phyloP scores from a whole-genome alignment of 2,888 invertebrate genomes.

The Caenorhabditis japonica region DNA sequence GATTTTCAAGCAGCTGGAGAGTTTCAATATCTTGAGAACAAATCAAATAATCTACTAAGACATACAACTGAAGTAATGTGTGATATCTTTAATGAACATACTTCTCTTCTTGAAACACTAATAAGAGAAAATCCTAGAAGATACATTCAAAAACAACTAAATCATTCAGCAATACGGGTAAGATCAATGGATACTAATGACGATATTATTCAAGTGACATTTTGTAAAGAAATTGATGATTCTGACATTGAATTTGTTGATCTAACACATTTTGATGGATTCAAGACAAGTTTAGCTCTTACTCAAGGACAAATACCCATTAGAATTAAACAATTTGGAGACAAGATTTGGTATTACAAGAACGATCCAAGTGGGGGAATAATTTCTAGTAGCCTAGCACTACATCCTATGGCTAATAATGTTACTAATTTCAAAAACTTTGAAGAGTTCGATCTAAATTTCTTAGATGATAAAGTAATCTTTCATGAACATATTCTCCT shows the following conservation, averaged over 20 bases:
- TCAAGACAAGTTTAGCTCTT: constrained; percentile 42
- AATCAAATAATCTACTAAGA: constrained; percentile 5
- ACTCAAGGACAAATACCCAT: constrained; percentile 60
- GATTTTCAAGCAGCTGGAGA: constrained; percentile 14
- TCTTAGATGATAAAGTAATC: constrained; percentile 54
- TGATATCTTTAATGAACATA: too few species aligned
- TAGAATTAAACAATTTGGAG: constrained; percentile 39
- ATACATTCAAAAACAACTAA: constrained; percentile 31
- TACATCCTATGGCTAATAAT: too few species aligned
- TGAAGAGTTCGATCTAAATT: constrained; percentile 43
- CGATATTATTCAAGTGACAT: constrained; percentile 33
- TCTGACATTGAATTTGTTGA: constrained; percentile 38
- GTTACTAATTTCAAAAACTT: constrained; percentile 49
- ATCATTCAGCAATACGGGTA: constrained; percentile 31
- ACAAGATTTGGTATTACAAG: constrained; percentile 32
- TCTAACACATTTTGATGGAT: constrained; percentile 47
- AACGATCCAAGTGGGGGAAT: too few species aligned
- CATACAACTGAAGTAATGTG: constrained; percentile 16
- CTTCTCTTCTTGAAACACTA: constrained; percentile 11
- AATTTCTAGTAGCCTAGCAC: too few species aligned
- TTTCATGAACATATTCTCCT: too few species aligned
- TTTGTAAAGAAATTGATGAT: too few species aligned
- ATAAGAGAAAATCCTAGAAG: constrained; percentile 16
- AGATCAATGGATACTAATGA: constrained; percentile 18
- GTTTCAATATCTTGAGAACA: constrained; percentile 13